phyloP scores from a whole-genome alignment of 2,113 vertebrate genomes.

The Talpa occidentalis region DNA sequence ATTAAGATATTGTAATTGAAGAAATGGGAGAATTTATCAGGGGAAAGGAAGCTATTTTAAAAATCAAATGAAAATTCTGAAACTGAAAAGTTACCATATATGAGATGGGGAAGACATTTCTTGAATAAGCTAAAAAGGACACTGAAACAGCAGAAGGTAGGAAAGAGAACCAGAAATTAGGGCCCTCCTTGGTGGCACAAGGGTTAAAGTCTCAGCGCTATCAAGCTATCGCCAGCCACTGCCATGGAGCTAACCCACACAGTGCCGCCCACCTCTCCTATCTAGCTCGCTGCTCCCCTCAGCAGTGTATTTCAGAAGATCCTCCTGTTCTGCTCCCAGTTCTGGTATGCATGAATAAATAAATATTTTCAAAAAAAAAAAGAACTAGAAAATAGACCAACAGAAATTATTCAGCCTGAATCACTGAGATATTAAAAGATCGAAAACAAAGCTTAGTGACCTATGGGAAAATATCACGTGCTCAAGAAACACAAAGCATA shows the following conservation, averaged over 20 bases:
- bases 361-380: too few relatives aligned
- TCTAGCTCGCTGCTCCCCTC: too few relatives aligned
- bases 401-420: background rate
- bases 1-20: constrained; percentile 7
- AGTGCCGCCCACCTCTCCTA: too few relatives aligned
- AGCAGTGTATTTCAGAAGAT: too few relatives aligned
- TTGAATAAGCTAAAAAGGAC: constrained; percentile 21
- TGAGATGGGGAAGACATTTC: constrained; percentile 3
- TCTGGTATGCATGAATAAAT: too few relatives aligned
- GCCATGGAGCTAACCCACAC: too few relatives aligned
- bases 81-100: background rate
- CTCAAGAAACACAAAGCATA: background rate
- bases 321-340: too few relatives aligned
- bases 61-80: background rate
- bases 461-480: background rate
- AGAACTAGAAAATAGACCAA: background rate
- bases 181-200: too few relatives aligned
- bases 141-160: background rate
- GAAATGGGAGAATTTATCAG: background rate
- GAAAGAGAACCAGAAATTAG: background rate
- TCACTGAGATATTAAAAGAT: background rate
- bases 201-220: too few relatives aligned
- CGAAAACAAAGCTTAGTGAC: background rate
- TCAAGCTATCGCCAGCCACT: too few relatives aligned
- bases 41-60: background rate